Conservation (phyloP, 2,797 vertebrate species). For the Lophius americanus region DNA sequence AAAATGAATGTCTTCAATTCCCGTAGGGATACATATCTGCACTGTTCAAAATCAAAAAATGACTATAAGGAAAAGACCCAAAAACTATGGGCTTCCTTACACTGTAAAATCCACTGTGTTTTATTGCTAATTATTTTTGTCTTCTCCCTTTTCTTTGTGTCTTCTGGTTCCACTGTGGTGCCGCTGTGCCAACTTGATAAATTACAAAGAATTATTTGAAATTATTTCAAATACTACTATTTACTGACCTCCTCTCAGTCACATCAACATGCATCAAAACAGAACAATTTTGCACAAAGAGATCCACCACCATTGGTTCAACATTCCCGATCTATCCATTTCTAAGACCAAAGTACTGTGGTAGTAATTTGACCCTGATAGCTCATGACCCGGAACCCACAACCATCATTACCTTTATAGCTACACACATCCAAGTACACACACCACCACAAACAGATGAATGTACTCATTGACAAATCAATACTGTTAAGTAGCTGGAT, state of each 20-base stretch:
- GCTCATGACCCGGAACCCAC: slow-evolving; percentile 28
- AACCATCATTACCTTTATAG: slow-evolving; percentile 38
- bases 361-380: slow-evolving; percentile 68
- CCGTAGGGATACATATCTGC: slow-evolving; percentile 78
- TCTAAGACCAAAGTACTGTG: slow-evolving; percentile 85
- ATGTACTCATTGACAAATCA: slow-evolving; percentile 77
- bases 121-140: slow-evolving; percentile 36
- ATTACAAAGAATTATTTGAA: slow-evolving; percentile 62
- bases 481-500: slow-evolving; percentile 61
- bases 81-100: slow-evolving; percentile 69
- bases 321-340: slow-evolving; percentile 64
- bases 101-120: slow-evolving; percentile 75
- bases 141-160: slow-evolving; percentile 29
- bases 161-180: slow-evolving; percentile 78
- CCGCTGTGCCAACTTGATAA: slow-evolving; percentile 70
- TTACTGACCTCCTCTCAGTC: slow-evolving; percentile 58
- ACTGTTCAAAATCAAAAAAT: slow-evolving; percentile 79
- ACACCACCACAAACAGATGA: slow-evolving; percentile 69
- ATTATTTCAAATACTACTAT: slow-evolving; percentile 59
- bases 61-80: slow-evolving; percentile 66
- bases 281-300: slow-evolving; percentile 77
- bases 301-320: slow-evolving; percentile 69
- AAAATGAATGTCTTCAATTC: slow-evolving; percentile 80
- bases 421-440: slow-evolving; percentile 29
- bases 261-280: slow-evolving; percentile 61